Conservation (phyloP, 2,113 vertebrate genomes). For the Carassius auratus region DNA sequence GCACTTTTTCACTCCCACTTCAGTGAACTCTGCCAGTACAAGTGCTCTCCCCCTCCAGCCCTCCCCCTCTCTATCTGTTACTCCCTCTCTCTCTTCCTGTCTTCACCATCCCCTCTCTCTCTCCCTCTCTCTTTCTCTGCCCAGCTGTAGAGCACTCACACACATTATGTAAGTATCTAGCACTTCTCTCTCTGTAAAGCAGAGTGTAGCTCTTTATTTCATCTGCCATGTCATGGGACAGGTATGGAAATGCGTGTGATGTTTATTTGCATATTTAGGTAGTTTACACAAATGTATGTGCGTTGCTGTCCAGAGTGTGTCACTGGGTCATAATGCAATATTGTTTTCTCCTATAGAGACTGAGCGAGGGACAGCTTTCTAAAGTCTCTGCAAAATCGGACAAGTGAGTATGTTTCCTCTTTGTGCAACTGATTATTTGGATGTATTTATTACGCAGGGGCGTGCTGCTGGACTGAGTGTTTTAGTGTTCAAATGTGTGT, state of each 20-base stretch:
- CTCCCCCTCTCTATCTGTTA: conserved; percentile 12
- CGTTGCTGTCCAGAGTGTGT: background rate
- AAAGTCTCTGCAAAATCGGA: conserved; percentile 63
- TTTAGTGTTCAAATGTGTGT: background rate
- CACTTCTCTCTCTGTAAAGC: conserved; percentile 46
- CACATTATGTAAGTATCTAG: conserved; percentile 71
- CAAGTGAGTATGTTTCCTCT: conserved; percentile 63
- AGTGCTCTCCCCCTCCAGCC: conserved; percentile 21
- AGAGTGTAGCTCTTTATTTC: conserved; percentile 51
- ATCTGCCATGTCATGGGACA: conserved; percentile 63
- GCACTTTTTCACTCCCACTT: conserved; percentile 42
- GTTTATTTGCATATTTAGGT: conserved; percentile 11
- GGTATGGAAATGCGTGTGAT: conserved; percentile 54
- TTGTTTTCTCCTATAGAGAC: conserved; percentile 61
- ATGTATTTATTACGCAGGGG: background rate
- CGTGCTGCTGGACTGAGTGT: background rate
- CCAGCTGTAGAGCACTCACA: conserved; percentile 46
- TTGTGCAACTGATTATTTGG: background rate
- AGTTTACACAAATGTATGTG: conserved; percentile 14
- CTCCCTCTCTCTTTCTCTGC: conserved; percentile 54
- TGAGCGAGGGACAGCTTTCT: conserved; percentile 60
- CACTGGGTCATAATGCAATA: conserved; percentile 34
- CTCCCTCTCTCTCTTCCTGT: conserved; percentile 36
- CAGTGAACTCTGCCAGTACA: conserved; percentile 44
- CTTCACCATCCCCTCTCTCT: conserved; percentile 48